phyloP scores from a whole-genome alignment of 2,113 vertebrate genomes.

The Rhynchopsitta pachyrhyncha region DNA sequence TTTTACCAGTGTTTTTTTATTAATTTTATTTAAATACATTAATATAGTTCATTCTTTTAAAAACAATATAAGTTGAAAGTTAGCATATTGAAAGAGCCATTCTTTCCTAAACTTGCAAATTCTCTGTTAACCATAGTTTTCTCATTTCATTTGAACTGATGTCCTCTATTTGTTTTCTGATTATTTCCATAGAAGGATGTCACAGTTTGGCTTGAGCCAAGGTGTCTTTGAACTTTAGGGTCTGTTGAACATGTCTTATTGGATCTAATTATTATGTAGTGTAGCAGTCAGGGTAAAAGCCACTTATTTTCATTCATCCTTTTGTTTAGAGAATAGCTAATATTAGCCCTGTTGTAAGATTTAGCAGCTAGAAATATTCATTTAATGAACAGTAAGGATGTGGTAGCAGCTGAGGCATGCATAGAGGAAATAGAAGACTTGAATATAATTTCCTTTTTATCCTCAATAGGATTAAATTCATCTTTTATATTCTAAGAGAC shows the following conservation, averaged over 20 bases:
- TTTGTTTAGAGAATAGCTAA: background rate
- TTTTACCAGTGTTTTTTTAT: background rate
- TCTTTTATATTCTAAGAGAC: background rate
- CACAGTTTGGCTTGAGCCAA: background rate
- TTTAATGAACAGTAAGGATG: background rate
- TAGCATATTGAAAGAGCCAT: background rate
- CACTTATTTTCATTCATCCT: background rate
- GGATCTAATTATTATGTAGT: background rate
- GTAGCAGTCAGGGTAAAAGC: background rate
- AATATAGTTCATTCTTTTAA: background rate
- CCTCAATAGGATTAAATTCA: background rate
- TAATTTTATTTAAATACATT: background rate
- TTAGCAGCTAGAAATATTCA: background rate
- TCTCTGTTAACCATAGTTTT: background rate
- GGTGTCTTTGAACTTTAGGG: background rate
- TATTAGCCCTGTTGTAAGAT: background rate
- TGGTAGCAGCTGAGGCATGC: background rate
- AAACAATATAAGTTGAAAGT: background rate
- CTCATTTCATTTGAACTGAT: background rate
- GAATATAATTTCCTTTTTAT: background rate
- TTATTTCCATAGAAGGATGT: background rate
- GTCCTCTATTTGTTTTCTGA: background rate
- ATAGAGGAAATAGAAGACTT: background rate
- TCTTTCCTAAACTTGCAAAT: background rate
- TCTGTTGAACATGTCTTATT: background rate